These are phyloP conservation scores for Oreotrochilus melanogaster DNA, from an alignment of 2,113 vertebrate genomes.

Conservation along the genomic window DNA sequence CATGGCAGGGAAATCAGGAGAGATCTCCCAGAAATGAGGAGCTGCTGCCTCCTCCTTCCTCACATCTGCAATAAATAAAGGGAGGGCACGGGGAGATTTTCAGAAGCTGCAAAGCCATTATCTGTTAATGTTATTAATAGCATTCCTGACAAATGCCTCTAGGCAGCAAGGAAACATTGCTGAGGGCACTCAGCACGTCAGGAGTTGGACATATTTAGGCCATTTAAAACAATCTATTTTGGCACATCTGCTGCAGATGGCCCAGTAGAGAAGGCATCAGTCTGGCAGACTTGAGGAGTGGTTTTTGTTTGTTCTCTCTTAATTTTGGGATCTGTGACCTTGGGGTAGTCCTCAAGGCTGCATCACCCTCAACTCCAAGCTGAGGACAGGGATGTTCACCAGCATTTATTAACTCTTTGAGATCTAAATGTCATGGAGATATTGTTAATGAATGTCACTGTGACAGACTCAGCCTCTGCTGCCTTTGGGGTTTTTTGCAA, in stretches of 20 bases:
- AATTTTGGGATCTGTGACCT: not conserved
- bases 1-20: not conserved
- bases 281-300: not conserved
- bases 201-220: constrained; percentile 1
- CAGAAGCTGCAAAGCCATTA: not conserved
- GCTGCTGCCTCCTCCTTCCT: rapidly evolving
- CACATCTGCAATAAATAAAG: not conserved
- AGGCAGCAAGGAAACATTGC: constrained; percentile 17
- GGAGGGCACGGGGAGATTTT: not conserved
- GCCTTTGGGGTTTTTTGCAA: not conserved
- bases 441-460: not conserved
- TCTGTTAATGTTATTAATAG: not conserved
- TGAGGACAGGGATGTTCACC: not conserved
- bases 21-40: not conserved
- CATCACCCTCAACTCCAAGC: not conserved
- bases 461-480: not conserved
- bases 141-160: not conserved
- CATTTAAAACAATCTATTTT: not conserved
- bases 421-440: not conserved
- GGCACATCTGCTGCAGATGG: constrained; percentile 48
- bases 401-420: not conserved
- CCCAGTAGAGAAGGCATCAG: not conserved
- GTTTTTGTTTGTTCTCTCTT: not conserved
- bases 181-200: not conserved
- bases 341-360: not conserved